Evolutionary conservation across 1,140 invertebrate species (phyloP).

Genomic region (Ridgeia piscesae): DNA sequence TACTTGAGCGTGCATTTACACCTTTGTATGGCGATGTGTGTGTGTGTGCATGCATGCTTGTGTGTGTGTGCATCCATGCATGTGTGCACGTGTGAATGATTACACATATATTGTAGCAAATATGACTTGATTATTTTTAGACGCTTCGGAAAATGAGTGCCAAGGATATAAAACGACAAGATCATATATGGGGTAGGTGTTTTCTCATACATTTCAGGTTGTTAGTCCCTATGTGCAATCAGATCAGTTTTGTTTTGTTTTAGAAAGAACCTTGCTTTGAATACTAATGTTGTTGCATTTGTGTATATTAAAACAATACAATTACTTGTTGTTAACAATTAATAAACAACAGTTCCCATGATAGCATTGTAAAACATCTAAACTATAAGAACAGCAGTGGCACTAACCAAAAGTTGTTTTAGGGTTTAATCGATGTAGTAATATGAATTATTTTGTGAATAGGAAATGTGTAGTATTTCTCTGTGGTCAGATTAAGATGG

Average conservation of each 20-base stretch:
- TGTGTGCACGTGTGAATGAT: constrained; percentile 16
- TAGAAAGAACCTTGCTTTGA: too few relatives aligned
- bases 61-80: too few relatives aligned
- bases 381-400: not conserved
- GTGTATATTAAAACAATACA: too few relatives aligned
- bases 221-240: not conserved
- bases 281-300: not conserved
- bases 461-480: too few relatives aligned
- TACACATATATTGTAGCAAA: constrained; percentile 17
- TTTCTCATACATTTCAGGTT: not conserved
- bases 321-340: not conserved
- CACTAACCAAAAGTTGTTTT: not conserved
- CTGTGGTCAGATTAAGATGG: too few relatives aligned
- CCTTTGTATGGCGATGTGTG: too few relatives aligned
- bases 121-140: constrained; percentile 37
- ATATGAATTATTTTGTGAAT: too few relatives aligned
- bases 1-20: too few relatives aligned
- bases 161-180: constrained; percentile 88
- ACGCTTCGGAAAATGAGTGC: constrained; percentile 76
- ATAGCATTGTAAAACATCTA: not conserved
- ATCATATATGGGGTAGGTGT: constrained; percentile 73
- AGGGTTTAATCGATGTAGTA: too few relatives aligned
- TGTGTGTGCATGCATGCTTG: too few relatives aligned
- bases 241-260: not conserved
- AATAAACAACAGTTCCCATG: not conserved